phyloP scores from a whole-genome alignment of 2,113 vertebrate species.

The Paradisaea rubra region DNA sequence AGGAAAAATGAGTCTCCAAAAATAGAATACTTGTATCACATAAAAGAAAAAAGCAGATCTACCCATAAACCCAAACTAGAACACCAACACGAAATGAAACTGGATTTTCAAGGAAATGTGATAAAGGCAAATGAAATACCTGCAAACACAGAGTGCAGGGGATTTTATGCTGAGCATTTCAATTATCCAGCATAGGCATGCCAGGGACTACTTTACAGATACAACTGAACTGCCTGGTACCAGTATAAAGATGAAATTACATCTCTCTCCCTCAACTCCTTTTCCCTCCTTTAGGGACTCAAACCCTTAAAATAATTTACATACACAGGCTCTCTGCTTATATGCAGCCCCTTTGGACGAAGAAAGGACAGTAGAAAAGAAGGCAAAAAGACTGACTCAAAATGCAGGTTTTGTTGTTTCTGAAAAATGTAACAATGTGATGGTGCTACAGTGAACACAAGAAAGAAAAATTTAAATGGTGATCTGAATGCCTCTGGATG shows the following conservation, averaged over 20 bases:
- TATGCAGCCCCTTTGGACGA: background rate
- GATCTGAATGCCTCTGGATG: background rate
- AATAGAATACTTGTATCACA: background rate
- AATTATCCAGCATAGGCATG: background rate
- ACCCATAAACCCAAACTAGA: background rate
- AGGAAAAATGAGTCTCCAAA: constrained; percentile 33
- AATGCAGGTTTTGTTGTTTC: background rate
- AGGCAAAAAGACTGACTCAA: background rate
- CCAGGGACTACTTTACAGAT: background rate
- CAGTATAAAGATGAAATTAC: background rate
- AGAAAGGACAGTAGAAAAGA: background rate
- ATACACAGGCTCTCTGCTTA: background rate
- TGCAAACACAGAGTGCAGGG: background rate
- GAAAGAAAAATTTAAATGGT: background rate
- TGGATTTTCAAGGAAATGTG: background rate
- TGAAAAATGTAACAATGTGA: background rate
- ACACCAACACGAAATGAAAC: background rate
- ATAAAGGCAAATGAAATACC: background rate
- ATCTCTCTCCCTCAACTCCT: background rate
- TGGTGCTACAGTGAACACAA: background rate
- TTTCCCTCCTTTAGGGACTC: background rate
- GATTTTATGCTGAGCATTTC: background rate
- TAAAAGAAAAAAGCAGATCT: constrained; percentile 11
- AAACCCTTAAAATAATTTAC: background rate
- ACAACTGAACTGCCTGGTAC: background rate